Evolutionary conservation across 2,888 invertebrate species (phyloP), one percentile per base, ranked within the genome.

Genomic region (Nymphalis urticae): DNA sequence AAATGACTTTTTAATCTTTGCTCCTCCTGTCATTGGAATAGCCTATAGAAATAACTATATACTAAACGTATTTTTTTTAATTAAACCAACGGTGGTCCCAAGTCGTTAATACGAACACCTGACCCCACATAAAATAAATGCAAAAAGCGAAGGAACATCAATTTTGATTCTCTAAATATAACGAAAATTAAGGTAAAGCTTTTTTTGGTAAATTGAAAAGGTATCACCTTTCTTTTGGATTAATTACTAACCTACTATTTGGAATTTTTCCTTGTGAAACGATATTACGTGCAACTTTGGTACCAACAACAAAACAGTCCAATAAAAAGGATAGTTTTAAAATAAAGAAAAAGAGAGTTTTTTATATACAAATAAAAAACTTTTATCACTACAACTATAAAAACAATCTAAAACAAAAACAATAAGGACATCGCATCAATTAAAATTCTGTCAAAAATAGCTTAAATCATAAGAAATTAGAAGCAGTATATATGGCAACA

Each of bases 81-180:
- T 32, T 56, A 32, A 56, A 56, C 32, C 32, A 17, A 56, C 32
- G 7, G 58, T 69, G 59, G 66, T 69, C 59, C 66, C 65, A 66
- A 7, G 32, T 48, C 56, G 65, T 66, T 24, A 17, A 17, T 61
- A 48, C 62, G 62, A 65, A 59, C 48, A 53, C 62, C n/a, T 53
- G 60, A 70, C 60, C 70, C 42, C 47, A 48, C n/a, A 5, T 62
- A 51, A 64, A 67, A 64, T 69, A 69, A 69, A 72, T 69, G 69
- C 69, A 69, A 50, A 62, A 42, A 62, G 50, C 51, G 59, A 72
- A 72, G 72, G 72, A 72, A 72, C 69, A 60, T 62, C n/a, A 24
- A 59, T 64, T 54, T 62, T 47, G 61, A 56, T 51, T 58, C 27
- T 69, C 61, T 65, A 64, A 60, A 51, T 32, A 56, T n/a, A 32